Evolutionary conservation across 2,888 invertebrate genomes (phyloP), one percentile per base, ranked within the genome.

Genomic region (Cephus pulcher): DNA sequence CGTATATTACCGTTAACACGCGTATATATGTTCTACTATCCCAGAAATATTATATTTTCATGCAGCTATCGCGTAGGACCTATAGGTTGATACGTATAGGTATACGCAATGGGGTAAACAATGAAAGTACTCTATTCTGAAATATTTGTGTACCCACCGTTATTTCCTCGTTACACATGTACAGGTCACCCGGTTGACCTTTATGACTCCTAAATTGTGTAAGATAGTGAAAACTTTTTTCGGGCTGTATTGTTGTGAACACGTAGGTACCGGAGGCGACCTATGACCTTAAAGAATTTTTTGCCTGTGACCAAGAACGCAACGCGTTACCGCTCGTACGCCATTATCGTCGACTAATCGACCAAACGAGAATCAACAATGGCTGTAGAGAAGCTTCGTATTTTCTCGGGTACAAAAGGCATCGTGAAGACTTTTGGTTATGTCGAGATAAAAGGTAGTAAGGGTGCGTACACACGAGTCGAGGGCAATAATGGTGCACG

Each of bases 291-390:
- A 56, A 9, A 56, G 23, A 23, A 56, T 23, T 23, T 56, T 56
- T 56, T 23, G 1, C 23, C 9, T 23, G 56, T 2, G 23, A 56
- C 23, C 23, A 56, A 56, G 9, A 56, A 56, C 15, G 23, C 2
- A 23, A 56, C 23, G 56, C 23, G 56, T 56, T 56, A 56, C 56
- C 56, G 56, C 56, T 56, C 23, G 56, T 56, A 56, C 6, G 23
- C 56, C 32, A 71, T 71, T 71, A 71, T 71, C 71, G 71, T 34
- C 33, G 71, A 33, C 34, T 71, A 71, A 71, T 71, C 71, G 71
- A 71, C 71, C 71, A 34, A 34, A 71, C 71, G 33, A 9, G 15
- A 71, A 32, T 34, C 71, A 15, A 71, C 71, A 34, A 71, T 34
- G 71, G 56, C 23, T 23, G 9, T 56, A 2, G 56, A 56, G 56